Evolutionary conservation across 2,797 vertebrate species (phyloP).

Genomic region (Pantherophis vulpinus): DNA sequence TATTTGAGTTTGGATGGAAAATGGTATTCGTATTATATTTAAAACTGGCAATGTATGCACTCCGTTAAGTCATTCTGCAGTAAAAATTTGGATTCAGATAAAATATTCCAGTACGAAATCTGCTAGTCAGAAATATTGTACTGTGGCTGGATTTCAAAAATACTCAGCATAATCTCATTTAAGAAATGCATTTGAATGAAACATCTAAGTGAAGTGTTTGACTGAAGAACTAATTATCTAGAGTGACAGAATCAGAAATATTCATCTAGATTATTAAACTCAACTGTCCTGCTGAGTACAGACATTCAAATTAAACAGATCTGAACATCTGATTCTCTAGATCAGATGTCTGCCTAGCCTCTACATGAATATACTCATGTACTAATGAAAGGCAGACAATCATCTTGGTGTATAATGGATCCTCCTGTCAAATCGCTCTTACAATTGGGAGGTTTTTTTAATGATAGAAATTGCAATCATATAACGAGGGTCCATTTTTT

Average conservation of each 20-base stretch:
- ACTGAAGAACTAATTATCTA: not conserved
- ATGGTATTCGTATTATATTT: not conserved
- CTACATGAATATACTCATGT: not conserved
- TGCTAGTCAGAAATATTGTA: not conserved
- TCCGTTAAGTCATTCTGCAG: not conserved
- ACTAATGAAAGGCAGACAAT: not conserved
- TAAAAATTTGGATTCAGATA: not conserved
- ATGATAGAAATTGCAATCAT: not conserved
- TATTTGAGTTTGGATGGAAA: not conserved
- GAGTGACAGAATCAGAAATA: not conserved
- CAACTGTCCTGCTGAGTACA: not conserved
- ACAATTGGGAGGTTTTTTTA: not conserved
- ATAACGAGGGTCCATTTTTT: not conserved
- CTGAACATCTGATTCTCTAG: not conserved
- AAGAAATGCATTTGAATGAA: slow-evolving; percentile 1
- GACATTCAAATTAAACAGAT: not conserved
- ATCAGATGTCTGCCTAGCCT: not conserved
- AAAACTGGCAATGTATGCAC: not conserved
- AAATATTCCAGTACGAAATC: not conserved
- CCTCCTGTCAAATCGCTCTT: not conserved
- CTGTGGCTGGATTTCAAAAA: not conserved
- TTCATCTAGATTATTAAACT: not conserved
- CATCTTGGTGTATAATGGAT: not conserved
- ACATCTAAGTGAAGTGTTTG: not conserved
- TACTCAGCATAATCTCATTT: not conserved